phyloP scores from a whole-genome alignment of 2,888 invertebrate genomes.

The Cephus runcator region DNA sequence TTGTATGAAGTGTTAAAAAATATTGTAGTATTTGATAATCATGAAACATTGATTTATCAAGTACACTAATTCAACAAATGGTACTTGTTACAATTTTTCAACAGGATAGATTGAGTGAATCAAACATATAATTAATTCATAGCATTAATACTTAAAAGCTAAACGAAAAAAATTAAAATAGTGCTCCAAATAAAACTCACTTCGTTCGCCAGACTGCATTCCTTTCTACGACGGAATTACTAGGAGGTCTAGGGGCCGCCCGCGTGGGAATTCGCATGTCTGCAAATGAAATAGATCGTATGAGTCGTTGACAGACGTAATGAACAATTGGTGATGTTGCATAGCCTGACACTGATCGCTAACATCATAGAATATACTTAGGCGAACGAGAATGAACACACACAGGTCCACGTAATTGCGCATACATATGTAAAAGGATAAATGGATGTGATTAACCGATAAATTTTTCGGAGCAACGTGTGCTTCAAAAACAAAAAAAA shows the following conservation, averaged over 20 bases:
- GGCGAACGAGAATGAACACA: conserved; percentile 22
- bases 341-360: conserved; percentile 37
- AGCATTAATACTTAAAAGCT: background rate
- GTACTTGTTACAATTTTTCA: conserved; percentile 13
- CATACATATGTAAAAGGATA: background rate
- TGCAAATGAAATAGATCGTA: conserved; percentile 42
- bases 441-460: background rate
- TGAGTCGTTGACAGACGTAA: background rate
- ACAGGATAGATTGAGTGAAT: background rate
- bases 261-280: conserved; percentile 74
- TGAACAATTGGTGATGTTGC: conserved; percentile 10
- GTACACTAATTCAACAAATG: background rate
- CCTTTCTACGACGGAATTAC: conserved; percentile 57
- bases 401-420: conserved; percentile 18
- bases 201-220: conserved; percentile 48
- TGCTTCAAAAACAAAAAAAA: background rate
- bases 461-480: background rate
- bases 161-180: too few species aligned
- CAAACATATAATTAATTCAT: background rate
- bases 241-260: conserved; percentile 70
- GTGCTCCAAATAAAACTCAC: conserved; percentile 36
- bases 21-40: background rate
- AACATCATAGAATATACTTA: conserved; percentile 14
- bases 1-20: conserved; percentile 1
- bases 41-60: background rate